Conservation (phyloP, 2,797 vertebrate genomes). For the Cyclopterus lumpus region DNA sequence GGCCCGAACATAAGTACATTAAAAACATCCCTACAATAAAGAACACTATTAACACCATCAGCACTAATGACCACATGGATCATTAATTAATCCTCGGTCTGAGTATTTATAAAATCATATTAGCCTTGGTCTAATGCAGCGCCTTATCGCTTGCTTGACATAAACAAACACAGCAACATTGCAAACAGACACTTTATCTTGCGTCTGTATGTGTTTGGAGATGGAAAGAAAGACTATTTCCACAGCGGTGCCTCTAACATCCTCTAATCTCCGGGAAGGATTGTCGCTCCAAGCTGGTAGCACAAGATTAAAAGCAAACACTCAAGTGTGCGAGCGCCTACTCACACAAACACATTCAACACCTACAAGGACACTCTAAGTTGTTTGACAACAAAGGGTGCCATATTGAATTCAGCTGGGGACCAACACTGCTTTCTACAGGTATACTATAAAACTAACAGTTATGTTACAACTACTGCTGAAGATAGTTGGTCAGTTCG, state of each 20-base stretch:
- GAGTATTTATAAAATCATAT: conserved; percentile 51
- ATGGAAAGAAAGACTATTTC: conserved; percentile 61
- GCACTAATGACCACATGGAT: conserved; percentile 43
- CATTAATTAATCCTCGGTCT: conserved; percentile 53
- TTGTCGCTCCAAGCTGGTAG: conserved; percentile 64
- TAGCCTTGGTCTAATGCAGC: conserved; percentile 37
- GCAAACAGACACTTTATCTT: conserved; percentile 50
- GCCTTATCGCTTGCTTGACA: conserved; percentile 41
- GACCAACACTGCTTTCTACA: neutral
- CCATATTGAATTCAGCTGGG: conserved; percentile 35
- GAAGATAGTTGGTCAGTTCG: neutral
- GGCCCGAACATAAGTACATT: conserved; percentile 7
- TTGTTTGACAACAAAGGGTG: conserved; percentile 44
- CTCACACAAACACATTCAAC: conserved; percentile 34
- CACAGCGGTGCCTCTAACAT: conserved; percentile 56
- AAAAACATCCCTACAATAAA: conserved; percentile 28
- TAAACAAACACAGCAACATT: conserved; percentile 49
- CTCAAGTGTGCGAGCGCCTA: conserved; percentile 47
- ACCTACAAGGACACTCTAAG: conserved; percentile 60
- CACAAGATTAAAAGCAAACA: conserved; percentile 74
- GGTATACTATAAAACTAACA: neutral
- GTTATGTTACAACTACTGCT: neutral
- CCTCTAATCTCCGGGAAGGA: conserved; percentile 68
- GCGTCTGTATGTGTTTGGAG: conserved; percentile 38
- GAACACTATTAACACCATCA: conserved; percentile 41